Conservation (phyloP, 1,140 invertebrate species). For the Oedothorax gibbosus region DNA sequence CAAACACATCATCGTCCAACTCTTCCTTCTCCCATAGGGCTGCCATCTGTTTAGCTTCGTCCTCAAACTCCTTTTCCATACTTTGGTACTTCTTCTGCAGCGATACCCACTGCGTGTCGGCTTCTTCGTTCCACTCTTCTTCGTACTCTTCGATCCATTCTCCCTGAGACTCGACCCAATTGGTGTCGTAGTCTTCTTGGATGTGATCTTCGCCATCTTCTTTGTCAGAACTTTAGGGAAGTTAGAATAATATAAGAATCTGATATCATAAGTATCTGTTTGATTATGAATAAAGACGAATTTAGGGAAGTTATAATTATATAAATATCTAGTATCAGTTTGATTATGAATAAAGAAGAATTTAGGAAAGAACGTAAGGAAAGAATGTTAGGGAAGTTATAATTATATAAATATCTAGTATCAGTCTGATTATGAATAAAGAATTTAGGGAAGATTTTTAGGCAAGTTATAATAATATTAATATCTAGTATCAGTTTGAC, state of each 20-base stretch:
- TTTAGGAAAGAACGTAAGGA: too few species aligned
- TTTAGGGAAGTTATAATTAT: too few species aligned
- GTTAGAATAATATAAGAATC: not conserved
- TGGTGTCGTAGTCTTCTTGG: constrained; percentile 44
- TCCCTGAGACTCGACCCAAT: constrained; percentile 53
- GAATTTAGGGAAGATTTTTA: too few species aligned
- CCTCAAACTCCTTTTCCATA: constrained; percentile 51
- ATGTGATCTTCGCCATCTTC: constrained; percentile 25
- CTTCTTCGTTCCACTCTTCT: constrained; percentile 55
- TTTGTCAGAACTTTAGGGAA: not conserved
- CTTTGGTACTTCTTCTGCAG: constrained; percentile 46
- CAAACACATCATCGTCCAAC: constrained; percentile 53
- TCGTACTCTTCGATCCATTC: constrained; percentile 60
- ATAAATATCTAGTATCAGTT: not conserved
- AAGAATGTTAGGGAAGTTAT: too few species aligned
- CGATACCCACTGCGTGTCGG: constrained; percentile 29
- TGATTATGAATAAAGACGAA: not conserved
- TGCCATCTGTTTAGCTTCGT: constrained; percentile 51
- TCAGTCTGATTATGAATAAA: too few species aligned
- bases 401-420: too few species aligned
- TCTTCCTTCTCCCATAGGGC: constrained; percentile 57
- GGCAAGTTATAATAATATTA: too few species aligned
- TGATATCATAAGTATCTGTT: not conserved
- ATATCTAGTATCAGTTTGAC: too few species aligned
- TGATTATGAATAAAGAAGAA: not conserved